Conservation (phyloP, 53 echinoderm and acorn worm genomes). For the Paelopatides confundens region DNA sequence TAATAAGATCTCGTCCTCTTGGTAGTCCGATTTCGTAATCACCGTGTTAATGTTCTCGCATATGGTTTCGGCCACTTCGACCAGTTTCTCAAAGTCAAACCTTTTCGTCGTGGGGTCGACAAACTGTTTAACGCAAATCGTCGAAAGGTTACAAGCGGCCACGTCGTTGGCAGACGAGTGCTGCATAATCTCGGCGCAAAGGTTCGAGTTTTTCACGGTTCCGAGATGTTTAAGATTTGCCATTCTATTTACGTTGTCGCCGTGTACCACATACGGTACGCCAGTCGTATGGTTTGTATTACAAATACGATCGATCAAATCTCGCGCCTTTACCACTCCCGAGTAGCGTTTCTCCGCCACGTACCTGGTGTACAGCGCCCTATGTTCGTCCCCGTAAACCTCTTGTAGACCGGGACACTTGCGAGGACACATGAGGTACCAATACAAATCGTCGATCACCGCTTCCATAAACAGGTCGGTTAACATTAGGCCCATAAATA, state of each 20-base stretch:
- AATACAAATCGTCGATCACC: not conserved
- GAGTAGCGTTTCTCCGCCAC: not conserved
- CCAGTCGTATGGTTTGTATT: not conserved
- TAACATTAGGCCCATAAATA: not conserved
- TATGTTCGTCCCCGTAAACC: not conserved
- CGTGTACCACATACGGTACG: not conserved
- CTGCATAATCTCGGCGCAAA: slow-evolving; percentile 31
- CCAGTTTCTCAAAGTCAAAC: not conserved
- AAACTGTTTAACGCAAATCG: not conserved
- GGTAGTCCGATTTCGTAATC: not conserved
- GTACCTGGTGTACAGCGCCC: not conserved
- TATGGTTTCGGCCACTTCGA: not conserved
- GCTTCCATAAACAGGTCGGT: not conserved
- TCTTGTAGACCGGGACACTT: not conserved
- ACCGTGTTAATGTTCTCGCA: not conserved
- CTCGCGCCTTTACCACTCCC: not conserved
- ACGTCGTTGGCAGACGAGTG: not conserved
- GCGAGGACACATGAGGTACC: not conserved
- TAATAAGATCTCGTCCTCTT: not conserved
- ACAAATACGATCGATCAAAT: not conserved
- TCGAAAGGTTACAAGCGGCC: not conserved
- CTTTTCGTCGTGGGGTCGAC: not conserved
- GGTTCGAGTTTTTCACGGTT: not conserved
- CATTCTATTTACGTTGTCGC: not conserved
- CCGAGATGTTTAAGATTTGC: not conserved